Base-by-base conservation (phyloP, 2,888 invertebrate species). In the Schizaphis graminum region DNA sequence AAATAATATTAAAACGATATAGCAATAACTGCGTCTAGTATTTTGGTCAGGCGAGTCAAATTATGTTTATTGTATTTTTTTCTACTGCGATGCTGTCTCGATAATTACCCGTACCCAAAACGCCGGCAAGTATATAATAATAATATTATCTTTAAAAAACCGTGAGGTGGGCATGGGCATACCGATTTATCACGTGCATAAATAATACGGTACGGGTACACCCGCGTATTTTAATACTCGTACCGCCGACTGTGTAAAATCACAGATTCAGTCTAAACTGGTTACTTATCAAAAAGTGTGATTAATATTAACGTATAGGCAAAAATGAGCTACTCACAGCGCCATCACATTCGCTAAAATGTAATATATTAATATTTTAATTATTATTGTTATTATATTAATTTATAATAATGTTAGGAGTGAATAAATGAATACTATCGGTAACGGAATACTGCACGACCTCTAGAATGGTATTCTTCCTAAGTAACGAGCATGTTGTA, bases 231-330 rank as follows among this genome's bases (percentile, higher is more conserved):
- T 67, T 67, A 67, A 67, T 67, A 7, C n/a, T 67, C 77, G 21
- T 21, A 35, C 77, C 35, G 35, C 21, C 26, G 35, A n/a, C 85
- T 5, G 92, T n/a, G 86, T 53, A 61, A 87, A 87, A 47, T 41
- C 26, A n/a, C 49, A 28, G 61, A 28, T 57, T 47, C 56, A 28
- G 47, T n/a, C 41, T 28, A 35, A 41, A 87, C 41, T 35, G 67
- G 88, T 88, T 35, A 77, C n/a, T 35, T 77, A 88, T 92, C 35
- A 53, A 92, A 92, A 92, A 26, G 86, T 87, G 87, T 92, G 87
- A 92, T 87, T 92, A 87, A 87, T 92, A 92, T 87, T 47, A 47
- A 47, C 47, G 49, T 92, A 47, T 26, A 56, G 61, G 57, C 56
- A 47, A 87, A 84, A 91, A 85, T 85, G 77, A 77, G 56, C 90